Evolutionary conservation across 2,888 invertebrate species (phyloP), one percentile per base, ranked within the genome.

Genomic region (Coleophora flavipennella): DNA sequence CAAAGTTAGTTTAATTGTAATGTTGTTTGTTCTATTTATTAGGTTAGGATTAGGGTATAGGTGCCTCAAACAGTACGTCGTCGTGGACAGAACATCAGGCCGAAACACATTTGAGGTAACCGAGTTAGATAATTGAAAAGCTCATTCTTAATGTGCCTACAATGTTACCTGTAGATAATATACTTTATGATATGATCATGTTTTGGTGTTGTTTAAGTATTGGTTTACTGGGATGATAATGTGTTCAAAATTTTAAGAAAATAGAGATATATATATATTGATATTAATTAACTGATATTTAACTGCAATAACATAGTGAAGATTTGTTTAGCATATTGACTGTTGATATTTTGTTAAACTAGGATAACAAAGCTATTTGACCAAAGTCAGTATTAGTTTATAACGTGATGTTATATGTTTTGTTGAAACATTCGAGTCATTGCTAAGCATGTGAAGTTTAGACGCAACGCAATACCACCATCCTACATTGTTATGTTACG

Each of bases 381-480:
- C 84, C 84, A 84, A 84, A 84, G 84, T 84, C 84, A 84, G 84
- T 84, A 84, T 84, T 84, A 83, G 83, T 78, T 74, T 66, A 67
- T 70, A 73, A 74, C 63, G 73, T 70, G 80, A 70, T 71, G 69
- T 62, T 70, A 68, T 76, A 67, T 65, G 67, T 71, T 66, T 75
- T 74, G 65, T 75, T 66, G 57, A 62, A 59, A 57, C 59, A 57
- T 62, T 62, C 67, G 65, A 77, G 78, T 78, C 72, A 69, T 73
- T 62, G 68, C 74, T 63, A 66, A 70, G 72, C 68, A 63, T 71
- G 59, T 55, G 61, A 62, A 60, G 58, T 56, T 60, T 58, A 66
- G 59, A 59, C 61, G 53, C 65, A 58, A 68, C 64, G 72, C 76
- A 75, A 74, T 76, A 73, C 74, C 64, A 68, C 74, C 75, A 69